A percentile compares a stretch with the other conserved stretches of the same genome.
phyloP scores from a whole-genome alignment of 2,888 invertebrate species.

The Ormyrus nitidulus region DNA sequence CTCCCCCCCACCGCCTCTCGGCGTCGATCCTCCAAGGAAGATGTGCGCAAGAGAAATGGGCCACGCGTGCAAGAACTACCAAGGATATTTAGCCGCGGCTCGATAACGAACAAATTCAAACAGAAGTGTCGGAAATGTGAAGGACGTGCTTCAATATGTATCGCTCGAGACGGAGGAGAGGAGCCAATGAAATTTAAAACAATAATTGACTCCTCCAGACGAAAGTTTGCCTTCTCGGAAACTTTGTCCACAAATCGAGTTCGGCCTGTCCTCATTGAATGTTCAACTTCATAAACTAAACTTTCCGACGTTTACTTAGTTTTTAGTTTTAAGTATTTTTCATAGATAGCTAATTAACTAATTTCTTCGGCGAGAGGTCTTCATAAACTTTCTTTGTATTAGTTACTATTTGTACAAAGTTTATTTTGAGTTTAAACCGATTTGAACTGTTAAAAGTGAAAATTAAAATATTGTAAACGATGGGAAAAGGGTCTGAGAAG shows the following conservation, averaged over 20 bases:
- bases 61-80: slow-evolving; percentile 63
- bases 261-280: not conserved
- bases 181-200: slow-evolving; percentile 27
- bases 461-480: too few relatives aligned
- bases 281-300: not conserved
- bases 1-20: slow-evolving; percentile 63
- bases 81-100: slow-evolving; percentile 46
- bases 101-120: slow-evolving; percentile 18
- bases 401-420: too few relatives aligned
- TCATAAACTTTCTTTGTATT: too few relatives aligned
- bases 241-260: slow-evolving; percentile 10
- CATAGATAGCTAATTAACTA: not conserved
- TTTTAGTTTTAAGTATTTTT: not conserved
- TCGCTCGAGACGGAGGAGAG: not conserved
- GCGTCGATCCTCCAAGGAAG: slow-evolving; percentile 50
- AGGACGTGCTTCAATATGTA: not conserved
- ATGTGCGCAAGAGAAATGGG: slow-evolving; percentile 17
- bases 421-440: too few relatives aligned
- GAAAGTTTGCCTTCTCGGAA: slow-evolving; percentile 13
- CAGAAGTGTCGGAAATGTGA: not conserved
- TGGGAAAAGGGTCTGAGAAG: not conserved
- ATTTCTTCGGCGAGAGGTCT: too few relatives aligned
- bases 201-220: slow-evolving; percentile 11
- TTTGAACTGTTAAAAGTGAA: too few relatives aligned
- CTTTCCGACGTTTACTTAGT: not conserved